Percentiles rank a stretch among this genome's conserved stretches.
phyloP scores from a whole-genome alignment of 2,113 vertebrate species.

The Chaetops frenatus region DNA sequence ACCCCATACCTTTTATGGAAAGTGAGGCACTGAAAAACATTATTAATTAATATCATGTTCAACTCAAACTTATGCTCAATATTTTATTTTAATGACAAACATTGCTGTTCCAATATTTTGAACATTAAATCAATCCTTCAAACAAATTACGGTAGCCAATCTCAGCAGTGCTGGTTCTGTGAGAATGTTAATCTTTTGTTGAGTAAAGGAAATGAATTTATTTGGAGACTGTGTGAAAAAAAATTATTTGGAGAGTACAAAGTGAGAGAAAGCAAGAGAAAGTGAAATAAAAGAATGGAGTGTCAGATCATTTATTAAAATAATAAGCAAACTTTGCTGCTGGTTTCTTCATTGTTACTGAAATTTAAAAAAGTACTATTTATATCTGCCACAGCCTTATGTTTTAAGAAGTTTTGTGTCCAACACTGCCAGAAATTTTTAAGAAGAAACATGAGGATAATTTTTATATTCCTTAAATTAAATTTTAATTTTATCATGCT shows the following conservation, averaged over 20 bases:
- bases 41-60: constrained; percentile 1
- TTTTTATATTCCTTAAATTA: not conserved
- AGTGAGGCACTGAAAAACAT: not conserved
- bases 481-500: not conserved
- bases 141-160: not conserved
- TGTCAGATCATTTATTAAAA: not conserved
- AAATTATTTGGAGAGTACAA: not conserved
- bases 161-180: not conserved
- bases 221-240: not conserved
- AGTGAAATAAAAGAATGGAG: not conserved
- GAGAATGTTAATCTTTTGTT: not conserved
- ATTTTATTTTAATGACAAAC: constrained; percentile 8
- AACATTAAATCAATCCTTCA: constrained; percentile 22
- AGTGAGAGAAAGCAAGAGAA: not conserved
- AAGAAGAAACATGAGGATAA: not conserved
- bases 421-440: not conserved
- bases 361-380: not conserved
- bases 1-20: not conserved
- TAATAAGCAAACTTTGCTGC: not conserved
- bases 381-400: not conserved
- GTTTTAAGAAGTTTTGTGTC: not conserved
- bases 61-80: not conserved
- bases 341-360: not conserved
- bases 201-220: not conserved
- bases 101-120: not conserved